Evolutionary conservation across 2,797 vertebrate genomes (phyloP), one percentile per base, ranked within the genome.

Genomic region (Cottoperca gobio): DNA sequence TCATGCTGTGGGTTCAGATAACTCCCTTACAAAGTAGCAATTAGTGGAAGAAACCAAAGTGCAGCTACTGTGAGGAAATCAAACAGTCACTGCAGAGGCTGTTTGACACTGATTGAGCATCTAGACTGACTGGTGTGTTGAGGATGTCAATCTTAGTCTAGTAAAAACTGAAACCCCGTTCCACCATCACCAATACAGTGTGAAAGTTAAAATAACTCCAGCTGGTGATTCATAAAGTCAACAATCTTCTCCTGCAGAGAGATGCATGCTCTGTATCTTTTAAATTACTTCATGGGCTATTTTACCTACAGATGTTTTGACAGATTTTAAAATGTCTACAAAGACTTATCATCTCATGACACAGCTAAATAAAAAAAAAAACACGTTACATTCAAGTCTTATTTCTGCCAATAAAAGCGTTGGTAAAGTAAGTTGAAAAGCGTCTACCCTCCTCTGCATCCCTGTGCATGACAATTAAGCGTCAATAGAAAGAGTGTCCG

Each of bases 21-120:
- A 75, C 67, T 71, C 74, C 40, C 54, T 60, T 57, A 35, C 59
- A 69, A 40, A 81, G 63, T 42, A 78, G 52, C 55, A 59, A 67
- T 85, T 65, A 83, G 58, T 48, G 21, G 33, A 54, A 37, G 46
- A 67, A 64, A 55, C 4, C 43, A 50, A 40, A 53, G 46, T 45
- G 58, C 49, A 67, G 37, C 49, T 57, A 12, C 19, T 72, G 46
- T 13, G 68, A 73, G 24, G 23, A 52, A 39, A 63, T 45, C 50
- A 62, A 62, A 59, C 24, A 65, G 54, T 40, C 67, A 23, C 33
- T 70, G 55, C 39, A 70, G 52, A 28, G 62, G 39, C 16, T 58
- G 28, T 19, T 1, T 65, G 16, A 60, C 46, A 73, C 35, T 31
- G 49, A 71, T 64, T 58, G 70, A 76, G 69, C 63, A 62, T 57